Conservation (phyloP, 2,113 vertebrate genomes). For the Colossoma macropomum region DNA sequence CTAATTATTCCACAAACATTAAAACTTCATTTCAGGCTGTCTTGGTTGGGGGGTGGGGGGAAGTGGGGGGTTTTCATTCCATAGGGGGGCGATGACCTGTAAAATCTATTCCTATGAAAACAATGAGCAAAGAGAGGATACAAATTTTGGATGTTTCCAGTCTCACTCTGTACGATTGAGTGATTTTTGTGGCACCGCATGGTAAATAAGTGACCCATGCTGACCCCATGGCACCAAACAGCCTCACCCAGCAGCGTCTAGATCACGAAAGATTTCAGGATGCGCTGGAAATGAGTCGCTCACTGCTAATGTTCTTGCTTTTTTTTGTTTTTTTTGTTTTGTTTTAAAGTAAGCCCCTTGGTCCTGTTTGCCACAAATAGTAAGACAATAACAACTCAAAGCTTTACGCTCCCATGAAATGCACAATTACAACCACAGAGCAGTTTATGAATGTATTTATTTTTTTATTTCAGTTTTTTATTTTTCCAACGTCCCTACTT, state of each 20-base stretch:
- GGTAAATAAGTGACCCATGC: neutral
- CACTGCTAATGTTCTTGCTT: neutral
- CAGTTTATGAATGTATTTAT: neutral
- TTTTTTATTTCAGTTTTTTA: constrained; percentile 6
- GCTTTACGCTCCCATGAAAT: constrained; percentile 40
- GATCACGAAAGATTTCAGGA: neutral
- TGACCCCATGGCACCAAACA: neutral
- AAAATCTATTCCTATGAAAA: constrained; percentile 5
- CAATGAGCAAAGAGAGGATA: too few species aligned
- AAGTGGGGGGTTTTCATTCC: neutral
- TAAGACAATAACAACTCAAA: constrained; percentile 46
- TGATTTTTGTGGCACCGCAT: neutral
- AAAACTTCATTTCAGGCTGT: constrained; percentile 63
- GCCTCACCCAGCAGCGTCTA: neutral
- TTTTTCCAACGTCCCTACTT: constrained; percentile 6
- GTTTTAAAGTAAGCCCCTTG: constrained; percentile 27
- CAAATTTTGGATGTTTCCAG: neutral
- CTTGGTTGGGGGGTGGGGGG: constrained; percentile 1
- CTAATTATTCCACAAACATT: constrained; percentile 76
- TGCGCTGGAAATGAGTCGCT: neutral
- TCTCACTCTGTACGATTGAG: neutral
- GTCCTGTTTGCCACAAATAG: constrained; percentile 50
- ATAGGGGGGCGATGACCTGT: constrained; percentile 41
- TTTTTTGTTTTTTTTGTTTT: neutral
- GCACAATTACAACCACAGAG: constrained; percentile 46